phyloP scores from a whole-genome alignment of 2,113 vertebrate genomes.

The Numida meleagris region DNA sequence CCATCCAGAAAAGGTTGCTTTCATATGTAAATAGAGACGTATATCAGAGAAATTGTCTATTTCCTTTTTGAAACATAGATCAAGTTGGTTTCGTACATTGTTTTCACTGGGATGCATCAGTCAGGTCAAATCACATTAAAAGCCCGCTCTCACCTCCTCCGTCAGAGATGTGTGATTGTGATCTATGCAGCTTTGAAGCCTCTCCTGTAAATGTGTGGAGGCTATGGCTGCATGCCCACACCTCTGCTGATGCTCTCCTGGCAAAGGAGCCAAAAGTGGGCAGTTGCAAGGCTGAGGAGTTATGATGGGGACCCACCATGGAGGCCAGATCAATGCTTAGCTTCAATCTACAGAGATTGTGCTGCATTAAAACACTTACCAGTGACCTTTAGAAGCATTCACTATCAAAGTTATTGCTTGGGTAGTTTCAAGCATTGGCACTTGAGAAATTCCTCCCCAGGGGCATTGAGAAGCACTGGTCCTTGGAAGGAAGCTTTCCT shows the following conservation, averaged over 20 bases:
- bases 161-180: not conserved
- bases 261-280: not conserved
- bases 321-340: constrained; percentile 43
- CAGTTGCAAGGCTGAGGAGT: not conserved
- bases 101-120: constrained; percentile 25
- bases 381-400: constrained; percentile 19
- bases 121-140: constrained; percentile 40
- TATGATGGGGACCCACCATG: not conserved
- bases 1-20: not conserved
- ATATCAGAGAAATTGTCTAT: not conserved
- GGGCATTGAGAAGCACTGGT: not conserved
- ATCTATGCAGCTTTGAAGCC: not conserved
- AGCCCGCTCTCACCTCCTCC: not conserved
- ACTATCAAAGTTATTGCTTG: constrained; percentile 52
- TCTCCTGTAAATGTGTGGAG: not conserved
- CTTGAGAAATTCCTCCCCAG: constrained; percentile 41
- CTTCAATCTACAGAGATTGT: constrained; percentile 10
- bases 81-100: constrained; percentile 5
- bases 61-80: not conserved
- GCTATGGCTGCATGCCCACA: not conserved
- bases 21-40: not conserved
- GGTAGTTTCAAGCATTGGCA: constrained; percentile 37
- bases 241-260: not conserved
- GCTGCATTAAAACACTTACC: constrained; percentile 15
- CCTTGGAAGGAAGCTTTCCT: constrained; percentile 2